Conservation (phyloP, 2,797 vertebrate species). For the Cyclopterus lumpus region DNA sequence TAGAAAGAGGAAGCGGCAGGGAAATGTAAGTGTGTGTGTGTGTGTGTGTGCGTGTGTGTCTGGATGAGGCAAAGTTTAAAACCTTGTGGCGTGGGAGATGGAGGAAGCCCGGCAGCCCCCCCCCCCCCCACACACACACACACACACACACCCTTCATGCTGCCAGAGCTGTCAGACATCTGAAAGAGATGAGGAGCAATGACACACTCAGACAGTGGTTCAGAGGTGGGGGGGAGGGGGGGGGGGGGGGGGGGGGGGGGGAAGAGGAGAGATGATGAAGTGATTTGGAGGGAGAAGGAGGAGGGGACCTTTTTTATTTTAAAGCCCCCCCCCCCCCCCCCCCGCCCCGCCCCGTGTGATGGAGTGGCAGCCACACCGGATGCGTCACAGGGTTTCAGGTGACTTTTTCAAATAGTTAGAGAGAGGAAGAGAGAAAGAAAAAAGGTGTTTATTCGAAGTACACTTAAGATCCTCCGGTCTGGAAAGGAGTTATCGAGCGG, state of each 20-base stretch:
- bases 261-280: conserved; percentile 57
- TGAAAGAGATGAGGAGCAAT: conserved; percentile 49
- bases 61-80: conserved; percentile 18
- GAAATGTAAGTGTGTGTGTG: conserved; percentile 9
- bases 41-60: conserved; percentile 9
- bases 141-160: conserved; percentile 34
- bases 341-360: conserved; percentile 59
- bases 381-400: no score
- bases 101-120: conserved; percentile 16
- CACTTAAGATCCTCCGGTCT: not conserved
- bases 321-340: no score
- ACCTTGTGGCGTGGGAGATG: not conserved
- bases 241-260: no score
- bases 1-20: conserved; percentile 17
- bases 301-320: conserved; percentile 40
- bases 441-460: not conserved
- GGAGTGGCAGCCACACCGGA: conserved; percentile 72
- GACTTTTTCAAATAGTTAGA: no score
- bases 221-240: conserved; percentile 30
- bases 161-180: conserved; percentile 57
- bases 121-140: conserved; percentile 21
- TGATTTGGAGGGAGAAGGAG: conserved; percentile 40
- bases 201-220: conserved; percentile 39
- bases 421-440: not conserved
- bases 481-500: conserved; percentile 1